Base-by-base conservation (phyloP, 2,888 invertebrate genomes). In the Ichneumon xanthorius region DNA sequence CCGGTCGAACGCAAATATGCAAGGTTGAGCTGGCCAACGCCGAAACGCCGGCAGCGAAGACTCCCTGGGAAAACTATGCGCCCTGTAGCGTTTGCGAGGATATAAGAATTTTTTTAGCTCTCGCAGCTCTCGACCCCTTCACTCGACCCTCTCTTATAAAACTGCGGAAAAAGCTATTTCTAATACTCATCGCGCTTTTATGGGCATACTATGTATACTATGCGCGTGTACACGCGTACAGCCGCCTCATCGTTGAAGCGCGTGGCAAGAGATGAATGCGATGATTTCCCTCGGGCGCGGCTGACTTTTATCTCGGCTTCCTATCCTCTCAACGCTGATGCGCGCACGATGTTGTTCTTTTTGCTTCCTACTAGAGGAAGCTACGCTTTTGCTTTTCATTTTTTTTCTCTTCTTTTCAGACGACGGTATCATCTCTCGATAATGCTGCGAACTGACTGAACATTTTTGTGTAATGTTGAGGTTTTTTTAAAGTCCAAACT, bases 241-340 rank as follows among this genome's bases (percentile, higher is more conserved):
- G 50, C 30, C 58, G 50, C 50, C 30, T 55, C 48, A 80, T 80
- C 80, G 80, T 71, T 76, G 65, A 80, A 80, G 65, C 61, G 80
- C 72, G 80, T 72, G 50, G 53, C 55, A 80, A 80, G 80, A 77
- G 80, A 84, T 77, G 80, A 84, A 76, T 80, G 67, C 72, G 45
- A 80, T 84, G 80, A 84, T 84, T 84, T 84, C 84, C 84, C 84
- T 50, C 53, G 84, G 80, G 84, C 72, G 65, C 26, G 72, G 40
- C 71, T 65, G 65, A 71, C 71, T 84, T 48, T 53, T 63, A 30
- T 45, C 14, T 50, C 22, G 53, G 37, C 58, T 71, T 75, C 45
- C 14, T 58, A 26, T 40, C 26, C 68, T 65, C 63, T 33, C 67
- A 75, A 26, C 70, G 40, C 30, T 82, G 58, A 72, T 72, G 48